Conservation (phyloP, 2,113 vertebrate species). For the Ammodramus savannarum region DNA sequence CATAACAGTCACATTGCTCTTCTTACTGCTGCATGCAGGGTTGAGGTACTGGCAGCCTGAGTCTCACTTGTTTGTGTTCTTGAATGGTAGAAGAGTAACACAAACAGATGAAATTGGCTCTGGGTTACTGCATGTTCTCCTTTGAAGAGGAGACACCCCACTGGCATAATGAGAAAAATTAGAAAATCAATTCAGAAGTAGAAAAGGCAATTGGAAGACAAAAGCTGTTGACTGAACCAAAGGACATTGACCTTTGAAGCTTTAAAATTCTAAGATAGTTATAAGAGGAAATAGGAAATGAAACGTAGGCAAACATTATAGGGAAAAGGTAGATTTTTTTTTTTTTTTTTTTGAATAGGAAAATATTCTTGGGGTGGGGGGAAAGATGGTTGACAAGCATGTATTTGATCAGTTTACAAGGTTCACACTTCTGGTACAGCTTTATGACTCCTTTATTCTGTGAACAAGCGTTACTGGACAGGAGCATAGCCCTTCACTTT, state of each 20-base stretch:
- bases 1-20: background rate
- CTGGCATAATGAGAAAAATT: background rate
- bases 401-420: background rate
- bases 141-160: background rate
- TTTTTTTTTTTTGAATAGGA: background rate
- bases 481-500: background rate
- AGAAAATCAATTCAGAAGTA: background rate
- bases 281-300: background rate
- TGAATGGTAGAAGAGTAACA: background rate
- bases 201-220: background rate
- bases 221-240: background rate
- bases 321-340: background rate
- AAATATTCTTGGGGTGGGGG: fast-evolving
- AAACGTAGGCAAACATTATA: background rate
- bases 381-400: background rate
- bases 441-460: background rate
- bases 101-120: background rate
- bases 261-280: background rate
- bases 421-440: background rate
- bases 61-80: background rate
- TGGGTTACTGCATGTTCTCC: background rate
- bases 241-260: background rate
- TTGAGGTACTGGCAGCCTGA: background rate
- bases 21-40: background rate
- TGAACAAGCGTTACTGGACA: background rate